These are phyloP conservation scores for Neosalanx taihuensis DNA, from an alignment of 2,797 vertebrate species.

Conservation along the genomic window DNA sequence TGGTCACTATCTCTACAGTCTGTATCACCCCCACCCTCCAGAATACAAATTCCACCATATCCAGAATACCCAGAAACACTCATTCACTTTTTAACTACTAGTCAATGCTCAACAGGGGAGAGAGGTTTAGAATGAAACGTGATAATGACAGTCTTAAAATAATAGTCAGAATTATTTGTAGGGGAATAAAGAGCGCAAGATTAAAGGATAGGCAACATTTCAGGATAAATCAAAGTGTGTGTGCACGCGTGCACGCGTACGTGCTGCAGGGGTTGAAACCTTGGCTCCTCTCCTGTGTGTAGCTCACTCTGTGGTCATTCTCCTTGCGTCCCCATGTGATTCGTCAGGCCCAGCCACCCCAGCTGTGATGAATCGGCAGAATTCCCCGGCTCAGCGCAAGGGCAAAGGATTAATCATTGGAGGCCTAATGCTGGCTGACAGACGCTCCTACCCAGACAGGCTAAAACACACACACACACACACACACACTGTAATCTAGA, in stretches of 20 bases:
- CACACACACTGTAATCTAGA: conserved; percentile 17
- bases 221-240: conserved; percentile 26
- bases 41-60: conserved; percentile 18
- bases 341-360: conserved; percentile 52
- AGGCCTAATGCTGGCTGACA: conserved; percentile 65
- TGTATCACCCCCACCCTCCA: conserved; percentile 3
- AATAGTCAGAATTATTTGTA: background rate
- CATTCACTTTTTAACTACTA: conserved; percentile 8
- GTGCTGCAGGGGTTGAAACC: conserved; percentile 43
- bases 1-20: conserved; percentile 8
- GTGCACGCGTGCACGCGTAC: conserved; percentile 10
- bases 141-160: no score
- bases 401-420: conserved; percentile 67
- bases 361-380: conserved; percentile 77
- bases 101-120: background rate
- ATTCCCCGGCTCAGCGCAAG: conserved; percentile 67
- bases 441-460: conserved; percentile 39
- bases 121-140: background rate
- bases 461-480: conserved; percentile 35
- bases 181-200: conserved; percentile 10
- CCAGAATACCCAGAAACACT: conserved; percentile 9
- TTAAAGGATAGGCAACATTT: background rate
- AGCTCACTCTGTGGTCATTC: conserved; percentile 67
- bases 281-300: conserved; percentile 59
- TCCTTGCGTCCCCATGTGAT: conserved; percentile 63